A percentile compares a stretch with the other conserved stretches of the same genome.
phyloP scores from a whole-genome alignment of 2,113 vertebrate species.

The cat (Felis catus) region DNA sequence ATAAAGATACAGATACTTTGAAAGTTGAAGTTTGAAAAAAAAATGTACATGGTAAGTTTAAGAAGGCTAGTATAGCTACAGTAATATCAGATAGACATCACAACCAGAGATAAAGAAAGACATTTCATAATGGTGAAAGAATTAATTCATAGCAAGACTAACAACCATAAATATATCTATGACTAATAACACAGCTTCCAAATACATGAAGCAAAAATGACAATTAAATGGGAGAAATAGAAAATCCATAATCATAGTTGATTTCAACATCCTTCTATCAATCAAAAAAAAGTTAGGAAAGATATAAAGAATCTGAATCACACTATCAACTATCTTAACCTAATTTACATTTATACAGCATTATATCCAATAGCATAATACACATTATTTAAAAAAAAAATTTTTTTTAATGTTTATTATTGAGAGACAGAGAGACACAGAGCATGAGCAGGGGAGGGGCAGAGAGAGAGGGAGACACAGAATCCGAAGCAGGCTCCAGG shows the following conservation, averaged over 20 bases:
- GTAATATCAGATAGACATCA: not conserved
- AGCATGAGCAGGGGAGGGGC: no score
- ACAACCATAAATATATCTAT: not conserved
- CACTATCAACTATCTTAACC: not conserved
- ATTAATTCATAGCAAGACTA: not conserved
- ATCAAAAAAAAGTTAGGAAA: not conserved
- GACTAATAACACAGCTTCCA: not conserved
- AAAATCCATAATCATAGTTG: slow-evolving; percentile 12
- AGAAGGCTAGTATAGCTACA: not conserved
- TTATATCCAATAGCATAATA: not conserved
- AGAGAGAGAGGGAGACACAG: no score
- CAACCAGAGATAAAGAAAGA: not conserved
- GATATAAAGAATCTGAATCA: not conserved
- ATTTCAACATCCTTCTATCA: not conserved
- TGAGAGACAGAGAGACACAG: no score
- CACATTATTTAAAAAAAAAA: not conserved
- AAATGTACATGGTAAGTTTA: not conserved
- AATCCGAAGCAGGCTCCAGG: no score
- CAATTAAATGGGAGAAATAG: not conserved
- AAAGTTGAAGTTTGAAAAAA: slow-evolving; percentile 24
- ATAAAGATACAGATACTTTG: not conserved
- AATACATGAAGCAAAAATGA: not conserved
- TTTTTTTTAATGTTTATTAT: no score
- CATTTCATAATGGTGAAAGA: not conserved
- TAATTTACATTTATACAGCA: not conserved